These are phyloP conservation scores for Leuctra nigra DNA, from an alignment of 2,888 invertebrate species.

Conservation along the genomic window DNA sequence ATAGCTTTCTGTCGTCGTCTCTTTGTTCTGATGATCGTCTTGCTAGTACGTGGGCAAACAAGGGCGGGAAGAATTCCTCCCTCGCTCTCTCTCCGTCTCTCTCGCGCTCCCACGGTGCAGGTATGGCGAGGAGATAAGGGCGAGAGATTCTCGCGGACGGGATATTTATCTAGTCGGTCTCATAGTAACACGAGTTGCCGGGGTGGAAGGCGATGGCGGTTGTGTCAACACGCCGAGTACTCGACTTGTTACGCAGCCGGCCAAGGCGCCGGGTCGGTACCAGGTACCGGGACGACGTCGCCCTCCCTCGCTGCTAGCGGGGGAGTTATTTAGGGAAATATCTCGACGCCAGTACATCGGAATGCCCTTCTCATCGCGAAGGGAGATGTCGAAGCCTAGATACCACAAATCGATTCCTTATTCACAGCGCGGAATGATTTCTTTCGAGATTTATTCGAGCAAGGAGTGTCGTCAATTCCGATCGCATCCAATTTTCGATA, in stretches of 20 bases:
- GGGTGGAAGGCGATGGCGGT: slow-evolving; percentile 7
- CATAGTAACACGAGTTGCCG: slow-evolving; percentile 7
- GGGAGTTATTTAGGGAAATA: slow-evolving; percentile 15
- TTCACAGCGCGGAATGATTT: slow-evolving; percentile 15
- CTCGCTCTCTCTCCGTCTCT: not conserved
- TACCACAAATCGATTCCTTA: slow-evolving; percentile 15
- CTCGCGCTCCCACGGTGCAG: not conserved
- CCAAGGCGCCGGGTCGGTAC: slow-evolving; percentile 2
- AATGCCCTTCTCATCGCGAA: slow-evolving; percentile 4
- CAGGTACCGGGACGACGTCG: slow-evolving; percentile 4
- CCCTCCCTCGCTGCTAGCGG: not conserved
- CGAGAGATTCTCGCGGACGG: not conserved
- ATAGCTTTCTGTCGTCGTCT: not conserved
- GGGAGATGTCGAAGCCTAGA: slow-evolving; percentile 7
- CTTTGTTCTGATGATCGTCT: not conserved
- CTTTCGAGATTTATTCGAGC: slow-evolving; percentile 17
- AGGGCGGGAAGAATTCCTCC: not conserved
- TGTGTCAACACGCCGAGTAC: slow-evolving; percentile 15
- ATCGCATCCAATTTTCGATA: slow-evolving; percentile 14
- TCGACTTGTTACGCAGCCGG: not conserved
- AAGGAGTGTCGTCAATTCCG: slow-evolving; percentile 8
- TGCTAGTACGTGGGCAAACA: slow-evolving; percentile 9
- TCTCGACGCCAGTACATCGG: slow-evolving; percentile 8
- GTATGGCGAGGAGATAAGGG: not conserved
- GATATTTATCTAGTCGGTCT: slow-evolving; percentile 16